Evolutionary conservation across 2,113 vertebrate species (phyloP).

Genomic region (Uropsilus gracilis): DNA sequence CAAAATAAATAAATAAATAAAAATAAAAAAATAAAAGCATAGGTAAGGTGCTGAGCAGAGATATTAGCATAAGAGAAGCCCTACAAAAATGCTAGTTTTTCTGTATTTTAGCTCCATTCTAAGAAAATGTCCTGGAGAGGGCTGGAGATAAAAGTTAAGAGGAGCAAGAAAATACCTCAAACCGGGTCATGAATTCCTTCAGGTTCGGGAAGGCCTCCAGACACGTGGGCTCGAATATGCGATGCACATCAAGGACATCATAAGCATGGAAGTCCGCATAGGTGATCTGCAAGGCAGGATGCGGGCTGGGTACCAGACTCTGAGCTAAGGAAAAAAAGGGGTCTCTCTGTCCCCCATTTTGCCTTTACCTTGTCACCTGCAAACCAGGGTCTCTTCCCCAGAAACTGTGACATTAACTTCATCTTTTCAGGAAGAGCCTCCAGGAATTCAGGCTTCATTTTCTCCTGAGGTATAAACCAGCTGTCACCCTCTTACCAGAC

Average conservation of each 20-base stretch:
- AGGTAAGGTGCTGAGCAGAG: not conserved
- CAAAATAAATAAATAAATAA: too few relatives aligned
- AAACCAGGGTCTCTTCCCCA: conserved; percentile 92
- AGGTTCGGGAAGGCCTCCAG: conserved; percentile 91
- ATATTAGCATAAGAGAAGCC: not conserved
- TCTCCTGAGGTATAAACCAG: conserved; percentile 84
- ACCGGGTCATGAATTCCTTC: conserved; percentile 86
- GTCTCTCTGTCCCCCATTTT: too few relatives aligned
- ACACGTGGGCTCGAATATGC: conserved; percentile 89
- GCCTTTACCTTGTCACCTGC: too few relatives aligned
- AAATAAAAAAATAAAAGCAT: too few relatives aligned
- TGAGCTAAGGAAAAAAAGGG: too few relatives aligned
- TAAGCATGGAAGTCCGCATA: conserved; percentile 93
- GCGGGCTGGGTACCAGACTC: not conserved
- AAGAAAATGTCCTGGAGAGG: not conserved
- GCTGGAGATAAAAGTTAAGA: not conserved
- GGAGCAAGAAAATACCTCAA: conserved; percentile 88
- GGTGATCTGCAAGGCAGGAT: conserved; percentile 85
- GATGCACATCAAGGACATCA: conserved; percentile 89
- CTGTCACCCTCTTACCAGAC: not conserved
- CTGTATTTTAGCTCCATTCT: not conserved
- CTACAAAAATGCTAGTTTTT: not conserved
- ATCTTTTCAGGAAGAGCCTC: not conserved
- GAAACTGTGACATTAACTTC: not conserved
- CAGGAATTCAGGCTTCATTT: conserved; percentile 86